phyloP scores from a whole-genome alignment of 2,797 vertebrate genomes.

The Onychomys arenicola region DNA sequence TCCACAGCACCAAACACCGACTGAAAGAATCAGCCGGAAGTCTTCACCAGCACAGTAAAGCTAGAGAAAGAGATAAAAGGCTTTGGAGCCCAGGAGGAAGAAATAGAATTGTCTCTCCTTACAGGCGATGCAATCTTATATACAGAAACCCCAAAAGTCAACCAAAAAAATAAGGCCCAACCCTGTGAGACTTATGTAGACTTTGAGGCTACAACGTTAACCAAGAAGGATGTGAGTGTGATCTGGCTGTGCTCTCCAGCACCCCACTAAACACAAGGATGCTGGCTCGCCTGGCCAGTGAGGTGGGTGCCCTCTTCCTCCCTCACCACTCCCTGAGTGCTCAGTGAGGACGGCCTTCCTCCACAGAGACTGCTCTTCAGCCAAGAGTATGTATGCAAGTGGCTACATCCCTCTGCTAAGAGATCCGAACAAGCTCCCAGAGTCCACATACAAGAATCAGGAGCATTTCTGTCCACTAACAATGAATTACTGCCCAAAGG shows the following conservation, averaged over 20 bases:
- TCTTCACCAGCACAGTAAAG: background rate
- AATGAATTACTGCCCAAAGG: background rate
- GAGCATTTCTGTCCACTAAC: background rate
- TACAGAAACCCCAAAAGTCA: background rate
- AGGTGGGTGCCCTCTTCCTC: background rate
- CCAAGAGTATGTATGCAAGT: background rate
- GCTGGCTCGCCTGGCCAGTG: background rate
- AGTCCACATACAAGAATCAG: background rate
- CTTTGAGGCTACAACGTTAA: background rate
- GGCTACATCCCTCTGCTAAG: background rate
- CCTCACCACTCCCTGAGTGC: background rate
- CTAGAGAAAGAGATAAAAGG: background rate
- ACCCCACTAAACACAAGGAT: background rate
- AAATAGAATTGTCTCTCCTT: background rate
- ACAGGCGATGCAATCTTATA: background rate
- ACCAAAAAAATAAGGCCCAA: background rate
- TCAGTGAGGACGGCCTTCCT: background rate
- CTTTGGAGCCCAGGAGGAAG: background rate
- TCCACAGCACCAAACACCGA: background rate
- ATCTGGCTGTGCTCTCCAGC: background rate
- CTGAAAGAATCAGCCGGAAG: background rate
- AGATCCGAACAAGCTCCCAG: background rate
- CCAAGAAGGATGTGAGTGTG: too few relatives aligned
- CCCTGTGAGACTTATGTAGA: background rate
- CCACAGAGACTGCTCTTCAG: background rate